Evolutionary conservation across 2,113 vertebrate species (phyloP), one percentile per base, ranked within the genome.

Genomic region (Plectropomus leopardus): DNA sequence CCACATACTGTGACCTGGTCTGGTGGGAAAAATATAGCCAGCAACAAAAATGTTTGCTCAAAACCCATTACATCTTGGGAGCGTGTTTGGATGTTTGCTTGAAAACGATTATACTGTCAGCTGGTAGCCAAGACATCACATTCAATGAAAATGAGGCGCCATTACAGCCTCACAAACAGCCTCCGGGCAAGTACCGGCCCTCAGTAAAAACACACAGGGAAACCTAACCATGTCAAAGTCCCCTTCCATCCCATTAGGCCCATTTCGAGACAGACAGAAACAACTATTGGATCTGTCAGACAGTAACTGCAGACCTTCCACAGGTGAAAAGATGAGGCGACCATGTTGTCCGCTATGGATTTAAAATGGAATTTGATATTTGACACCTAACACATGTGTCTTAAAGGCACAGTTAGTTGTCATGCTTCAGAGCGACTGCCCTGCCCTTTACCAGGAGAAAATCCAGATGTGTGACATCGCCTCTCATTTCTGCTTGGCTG

Each of bases 391-490:
- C 86, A 87, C 48, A 14, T 65, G 75, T 16, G 72, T 76, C 66
- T 75, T 69, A 50, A 67, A 82, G 78, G 47, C 40, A 16, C 30
- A 3, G 81, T 28, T n/a, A 60, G 64, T 24, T 72, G 72, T 78
- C 51, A 54, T 21, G 67, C 32, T 63, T 53, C 55, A 34, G 76
- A 17, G 65, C 15, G 51, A 50, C 53, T 24, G 59, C 57, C 32
- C 57, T 75, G 81, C 70, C 74, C 54, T 85, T 82, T 57, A 47
- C 57, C 34, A 61, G 70, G 23, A 42, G 44, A 42, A 40, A 28
- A 58, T 84, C 77, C 88, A 89, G 88, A 88, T 88, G 89, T 85
- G 78, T 81, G 89, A 82, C 86, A 90, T 87, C 87, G 60, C 76
- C 68, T 64, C 78, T 84, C 69, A 73, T 86, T 82, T 90, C 82